phyloP scores from a whole-genome alignment of 2,113 vertebrate genomes.

The Monopterus albus region DNA sequence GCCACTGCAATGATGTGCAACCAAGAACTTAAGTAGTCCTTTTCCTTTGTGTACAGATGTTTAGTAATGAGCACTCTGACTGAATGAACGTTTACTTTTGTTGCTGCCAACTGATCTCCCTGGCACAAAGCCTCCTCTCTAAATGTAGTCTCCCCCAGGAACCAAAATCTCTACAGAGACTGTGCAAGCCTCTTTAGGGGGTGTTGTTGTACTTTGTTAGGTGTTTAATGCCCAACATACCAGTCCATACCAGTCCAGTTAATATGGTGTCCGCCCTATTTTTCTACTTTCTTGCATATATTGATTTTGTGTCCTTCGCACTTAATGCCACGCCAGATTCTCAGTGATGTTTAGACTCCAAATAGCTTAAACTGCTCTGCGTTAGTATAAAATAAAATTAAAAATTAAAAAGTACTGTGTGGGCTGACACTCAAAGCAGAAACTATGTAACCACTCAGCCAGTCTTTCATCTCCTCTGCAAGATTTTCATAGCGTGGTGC shows the following conservation, averaged over 20 bases:
- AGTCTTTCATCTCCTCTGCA: constrained; percentile 33
- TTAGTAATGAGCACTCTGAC: constrained; percentile 50
- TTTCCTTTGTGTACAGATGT: constrained; percentile 46
- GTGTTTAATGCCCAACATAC: constrained; percentile 35
- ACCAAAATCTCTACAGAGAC: constrained; percentile 34
- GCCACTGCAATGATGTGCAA: constrained; percentile 42
- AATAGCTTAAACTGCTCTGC: constrained; percentile 19
- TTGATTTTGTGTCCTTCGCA: constrained; percentile 47
- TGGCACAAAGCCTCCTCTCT: constrained; percentile 29
- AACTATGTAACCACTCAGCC: constrained; percentile 23
- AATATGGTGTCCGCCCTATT: constrained; percentile 55
- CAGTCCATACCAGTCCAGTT: no score
- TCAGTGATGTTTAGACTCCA: constrained; percentile 22
- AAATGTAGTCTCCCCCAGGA: constrained; percentile 39
- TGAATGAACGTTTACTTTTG: constrained; percentile 39
- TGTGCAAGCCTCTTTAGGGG: constrained; percentile 17
- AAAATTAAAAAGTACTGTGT: no score
- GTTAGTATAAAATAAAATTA: constrained; percentile 27
- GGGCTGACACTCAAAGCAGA: constrained; percentile 22
- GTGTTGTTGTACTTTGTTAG: constrained; percentile 39
- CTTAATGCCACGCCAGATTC: constrained; percentile 20
- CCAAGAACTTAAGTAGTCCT: constrained; percentile 32
- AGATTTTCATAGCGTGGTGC: constrained; percentile 15
- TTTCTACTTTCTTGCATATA: constrained; percentile 63
- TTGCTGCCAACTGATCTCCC: constrained; percentile 35